Evolutionary conservation across 1,140 invertebrate species (phyloP).

Genomic region (Apis dorsata): DNA sequence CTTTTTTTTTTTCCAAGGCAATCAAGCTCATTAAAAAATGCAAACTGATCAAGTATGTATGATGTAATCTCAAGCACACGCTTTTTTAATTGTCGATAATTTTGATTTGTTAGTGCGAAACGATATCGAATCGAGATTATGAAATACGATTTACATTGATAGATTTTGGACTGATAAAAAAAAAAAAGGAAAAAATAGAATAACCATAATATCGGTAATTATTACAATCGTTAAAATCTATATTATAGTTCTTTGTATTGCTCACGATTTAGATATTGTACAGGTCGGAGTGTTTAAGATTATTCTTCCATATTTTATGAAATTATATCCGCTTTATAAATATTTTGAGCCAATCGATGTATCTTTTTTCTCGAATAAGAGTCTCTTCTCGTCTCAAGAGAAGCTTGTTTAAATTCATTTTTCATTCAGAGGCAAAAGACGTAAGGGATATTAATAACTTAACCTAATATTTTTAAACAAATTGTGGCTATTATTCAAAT

Average conservation of each 20-base stretch:
- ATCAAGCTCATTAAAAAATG: constrained; percentile 16
- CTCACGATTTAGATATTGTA: too few relatives aligned
- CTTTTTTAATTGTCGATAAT: constrained; percentile 33
- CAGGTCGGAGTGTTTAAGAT: neutral
- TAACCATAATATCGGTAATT: neutral
- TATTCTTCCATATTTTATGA: neutral
- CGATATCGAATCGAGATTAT: neutral
- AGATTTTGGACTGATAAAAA: neutral
- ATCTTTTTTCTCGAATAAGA: too few relatives aligned
- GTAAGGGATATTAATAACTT: neutral
- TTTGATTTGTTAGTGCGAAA: constrained; percentile 1
- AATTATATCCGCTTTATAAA: neutral
- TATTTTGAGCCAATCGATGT: too few relatives aligned
- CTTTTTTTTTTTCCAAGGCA: neutral
- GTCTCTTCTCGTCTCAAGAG: neutral
- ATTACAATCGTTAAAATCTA: neutral
- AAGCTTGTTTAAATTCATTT: neutral
- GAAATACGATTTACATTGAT: neutral
- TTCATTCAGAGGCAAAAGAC: neutral
- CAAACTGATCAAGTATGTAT: constrained; percentile 45
- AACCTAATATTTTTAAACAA: neutral
- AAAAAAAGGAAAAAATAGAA: neutral
- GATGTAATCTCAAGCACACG: constrained; percentile 37
- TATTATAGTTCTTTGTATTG: neutral
- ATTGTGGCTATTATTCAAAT: neutral